Conservation (phyloP, 2,113 vertebrate genomes). For the Typhlomys cinereus region DNA sequence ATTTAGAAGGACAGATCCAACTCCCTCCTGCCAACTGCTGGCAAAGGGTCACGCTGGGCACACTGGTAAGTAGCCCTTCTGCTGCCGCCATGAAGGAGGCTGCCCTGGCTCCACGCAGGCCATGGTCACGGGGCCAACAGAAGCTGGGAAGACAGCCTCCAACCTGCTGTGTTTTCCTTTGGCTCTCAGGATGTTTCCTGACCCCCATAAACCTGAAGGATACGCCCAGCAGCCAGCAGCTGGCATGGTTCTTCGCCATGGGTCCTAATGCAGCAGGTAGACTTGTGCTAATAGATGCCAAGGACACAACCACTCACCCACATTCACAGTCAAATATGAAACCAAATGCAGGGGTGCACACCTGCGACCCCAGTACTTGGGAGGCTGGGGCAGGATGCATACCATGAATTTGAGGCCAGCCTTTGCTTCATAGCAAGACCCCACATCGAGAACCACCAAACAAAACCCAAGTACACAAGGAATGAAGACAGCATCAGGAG, state of each 20-base stretch:
- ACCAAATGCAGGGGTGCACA: neutral
- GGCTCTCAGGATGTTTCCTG: neutral
- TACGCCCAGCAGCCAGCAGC: rapidly evolving
- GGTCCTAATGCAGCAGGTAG: too few relatives aligned
- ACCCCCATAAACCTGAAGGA: neutral
- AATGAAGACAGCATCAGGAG: neutral
- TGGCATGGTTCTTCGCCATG: rapidly evolving
- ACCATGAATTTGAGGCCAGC: neutral
- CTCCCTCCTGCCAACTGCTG: neutral
- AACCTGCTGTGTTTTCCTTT: neutral
- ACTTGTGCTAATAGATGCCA: neutral
- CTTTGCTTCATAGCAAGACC: neutral
- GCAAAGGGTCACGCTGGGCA: neutral
- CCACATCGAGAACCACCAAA: neutral
- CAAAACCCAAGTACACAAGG: neutral
- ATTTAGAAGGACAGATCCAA: neutral
- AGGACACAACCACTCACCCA: neutral
- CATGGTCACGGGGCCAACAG: neutral
- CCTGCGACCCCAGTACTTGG: neutral
- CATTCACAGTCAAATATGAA: rapidly evolving
- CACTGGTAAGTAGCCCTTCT: neutral
- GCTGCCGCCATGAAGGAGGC: neutral
- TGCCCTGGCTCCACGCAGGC: neutral
- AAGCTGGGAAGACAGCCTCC: too few relatives aligned
- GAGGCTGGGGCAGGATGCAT: neutral